A percentile compares a stretch with the other conserved stretches of the same genome.
Evolutionary conservation across 2,888 invertebrate species (phyloP).

Genomic region (Parelbella ahira): DNA sequence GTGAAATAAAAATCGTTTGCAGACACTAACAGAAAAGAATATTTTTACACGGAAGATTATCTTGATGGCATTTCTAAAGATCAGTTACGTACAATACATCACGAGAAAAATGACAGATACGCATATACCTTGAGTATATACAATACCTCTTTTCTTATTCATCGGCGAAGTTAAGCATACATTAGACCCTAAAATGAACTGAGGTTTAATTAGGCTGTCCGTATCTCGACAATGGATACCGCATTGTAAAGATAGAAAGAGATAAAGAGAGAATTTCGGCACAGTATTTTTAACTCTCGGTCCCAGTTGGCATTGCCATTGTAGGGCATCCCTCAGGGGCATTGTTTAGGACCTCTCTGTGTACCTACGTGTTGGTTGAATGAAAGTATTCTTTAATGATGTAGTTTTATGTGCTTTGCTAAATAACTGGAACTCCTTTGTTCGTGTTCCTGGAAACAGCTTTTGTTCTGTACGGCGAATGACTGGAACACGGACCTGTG

Average conservation of each 20-base stretch:
- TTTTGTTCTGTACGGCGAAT: constrained; percentile 13
- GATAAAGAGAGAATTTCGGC: constrained; percentile 16
- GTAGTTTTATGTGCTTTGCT: constrained; percentile 14
- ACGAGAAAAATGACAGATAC: no score
- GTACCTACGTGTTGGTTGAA: constrained; percentile 3
- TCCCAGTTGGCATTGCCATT: neutral
- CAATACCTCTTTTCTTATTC: no score
- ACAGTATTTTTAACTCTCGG: constrained; percentile 7
- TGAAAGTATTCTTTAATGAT: constrained; percentile 22
- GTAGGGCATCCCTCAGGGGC: constrained; percentile 20
- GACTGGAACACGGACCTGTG: neutral
- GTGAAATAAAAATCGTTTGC: no score
- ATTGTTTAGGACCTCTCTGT: constrained; percentile 7
- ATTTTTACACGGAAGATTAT: no score
- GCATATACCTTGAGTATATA: no score
- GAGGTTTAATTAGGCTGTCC: constrained; percentile 35
- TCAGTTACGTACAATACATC: no score
- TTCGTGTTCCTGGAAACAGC: neutral
- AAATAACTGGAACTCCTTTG: constrained; percentile 13
- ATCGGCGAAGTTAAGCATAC: no score
- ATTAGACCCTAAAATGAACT: constrained; percentile 31
- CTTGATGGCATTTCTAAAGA: no score
- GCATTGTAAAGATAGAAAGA: no score
- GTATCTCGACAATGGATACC: constrained; percentile 22
- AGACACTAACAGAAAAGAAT: no score